These are phyloP conservation scores for Tromatobia lineatoria DNA, from an alignment of 2,888 invertebrate genomes.

Conservation along the genomic window DNA sequence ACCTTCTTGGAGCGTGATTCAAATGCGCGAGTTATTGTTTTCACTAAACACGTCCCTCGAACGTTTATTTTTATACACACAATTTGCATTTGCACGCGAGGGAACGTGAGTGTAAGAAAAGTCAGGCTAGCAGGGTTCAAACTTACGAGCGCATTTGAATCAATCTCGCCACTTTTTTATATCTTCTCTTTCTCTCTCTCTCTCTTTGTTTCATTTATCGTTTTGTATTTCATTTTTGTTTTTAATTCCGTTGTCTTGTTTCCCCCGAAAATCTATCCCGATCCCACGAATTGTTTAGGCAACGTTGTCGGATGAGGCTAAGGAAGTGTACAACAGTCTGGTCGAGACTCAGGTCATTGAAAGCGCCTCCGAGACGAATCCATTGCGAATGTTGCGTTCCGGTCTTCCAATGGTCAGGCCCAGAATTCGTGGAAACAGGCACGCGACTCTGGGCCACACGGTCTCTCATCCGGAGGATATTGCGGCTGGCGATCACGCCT, in stretches of 20 bases:
- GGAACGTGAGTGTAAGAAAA: slow-evolving; percentile 39
- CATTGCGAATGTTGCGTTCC: slow-evolving; percentile 89
- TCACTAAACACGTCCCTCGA: slow-evolving; percentile 45
- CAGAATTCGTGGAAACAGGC: slow-evolving; percentile 86
- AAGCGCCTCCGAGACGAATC: slow-evolving; percentile 86
- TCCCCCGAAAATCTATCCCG: slow-evolving; percentile 74
- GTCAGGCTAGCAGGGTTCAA: slow-evolving; percentile 37
- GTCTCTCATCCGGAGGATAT: slow-evolving; percentile 75
- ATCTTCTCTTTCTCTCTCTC: slow-evolving; percentile 61
- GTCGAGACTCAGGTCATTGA: slow-evolving; percentile 89
- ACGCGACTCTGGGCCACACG: slow-evolving; percentile 78
- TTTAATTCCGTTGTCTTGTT: slow-evolving; percentile 72
- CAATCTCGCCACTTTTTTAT: slow-evolving; percentile 27
- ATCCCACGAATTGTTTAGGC: slow-evolving; percentile 88
- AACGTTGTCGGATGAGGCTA: slow-evolving; percentile 94
- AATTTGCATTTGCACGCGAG: slow-evolving; percentile 57
- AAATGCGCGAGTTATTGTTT: slow-evolving; percentile 56
- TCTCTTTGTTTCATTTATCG: slow-evolving; percentile 69
- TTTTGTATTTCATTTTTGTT: slow-evolving; percentile 66
- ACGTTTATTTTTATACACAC: slow-evolving; percentile 64
- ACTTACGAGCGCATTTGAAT: slow-evolving; percentile 54
- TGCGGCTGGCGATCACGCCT: slow-evolving; percentile 66
- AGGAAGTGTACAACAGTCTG: slow-evolving; percentile 96
- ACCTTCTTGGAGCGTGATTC: slow-evolving; percentile 23
- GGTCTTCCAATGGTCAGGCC: slow-evolving; percentile 88